Evolutionary conservation across 2,888 invertebrate genomes (phyloP), one percentile per base, ranked within the genome.

Genomic region (Sarcophaga rosellei): DNA sequence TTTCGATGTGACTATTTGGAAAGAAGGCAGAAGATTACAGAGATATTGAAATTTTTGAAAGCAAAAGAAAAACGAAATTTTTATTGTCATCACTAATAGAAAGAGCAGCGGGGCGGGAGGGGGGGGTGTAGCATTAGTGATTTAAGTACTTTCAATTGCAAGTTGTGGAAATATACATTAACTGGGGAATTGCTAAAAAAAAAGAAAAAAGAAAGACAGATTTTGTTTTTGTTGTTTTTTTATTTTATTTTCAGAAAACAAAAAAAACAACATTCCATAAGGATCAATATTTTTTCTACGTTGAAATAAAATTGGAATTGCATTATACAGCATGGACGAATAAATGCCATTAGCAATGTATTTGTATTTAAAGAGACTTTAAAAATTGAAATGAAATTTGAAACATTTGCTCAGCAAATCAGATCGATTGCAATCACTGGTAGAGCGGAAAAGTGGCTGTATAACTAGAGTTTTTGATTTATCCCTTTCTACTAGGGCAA

Each of bases 91-190:
- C 75, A 70, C 3, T 35, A 70, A 69, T 44, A 65, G 57, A 63
- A 20, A 57, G 20, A n/a, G 3, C 23, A 3, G n/a, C 25, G 23
- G 12, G 4, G 44, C 23, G 57, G 63, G 21, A 15, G 35, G 5
- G 15, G 12, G 15, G 8, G 44, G 21, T 20, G 44, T 2, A 53
- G 53, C 12, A 4, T 15, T 53, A 15, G 53, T 53, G 53, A 63
- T 69, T 81, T 75, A 81, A 81, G 75, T 69, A 62, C 81, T 81
- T 76, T 44, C 23, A 63, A 57, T 45, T 81, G 69, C 75, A 75
- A 57, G 11, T 65, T 59, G 1, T 45, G 63, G 45, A 81, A 81
- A 57, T 63, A 4, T 17, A 53, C 53, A 53, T 53, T 53, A 12
- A 53, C 53, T 53, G 4, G 53, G 53, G 53, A 53, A 17, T 53